Conservation (phyloP, 2,113 vertebrate genomes). For the Nettapus auritus region DNA sequence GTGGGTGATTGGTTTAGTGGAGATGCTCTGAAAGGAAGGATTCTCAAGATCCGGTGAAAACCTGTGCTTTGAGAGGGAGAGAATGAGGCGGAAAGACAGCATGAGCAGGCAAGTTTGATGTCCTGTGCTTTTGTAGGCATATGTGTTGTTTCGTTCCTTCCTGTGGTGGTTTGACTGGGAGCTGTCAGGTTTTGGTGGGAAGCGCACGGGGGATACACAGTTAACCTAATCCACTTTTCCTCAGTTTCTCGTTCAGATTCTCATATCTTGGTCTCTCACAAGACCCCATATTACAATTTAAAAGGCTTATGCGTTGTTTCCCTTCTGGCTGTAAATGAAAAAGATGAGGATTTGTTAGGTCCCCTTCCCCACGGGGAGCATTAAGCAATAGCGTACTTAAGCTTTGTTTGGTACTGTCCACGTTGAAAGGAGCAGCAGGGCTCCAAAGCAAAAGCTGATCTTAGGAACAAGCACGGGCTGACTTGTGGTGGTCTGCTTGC, state of each 20-base stretch:
- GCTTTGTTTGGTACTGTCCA: not conserved
- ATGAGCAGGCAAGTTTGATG: not conserved
- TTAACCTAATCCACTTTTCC: not conserved
- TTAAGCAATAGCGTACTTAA: not conserved
- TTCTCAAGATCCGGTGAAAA: not conserved
- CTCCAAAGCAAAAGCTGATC: not conserved
- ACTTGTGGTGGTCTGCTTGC: not conserved
- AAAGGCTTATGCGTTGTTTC: not conserved
- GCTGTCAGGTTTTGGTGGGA: not conserved
- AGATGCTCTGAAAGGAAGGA: not conserved
- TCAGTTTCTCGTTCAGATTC: not conserved
- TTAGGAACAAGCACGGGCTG: not conserved
- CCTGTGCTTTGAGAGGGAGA: not conserved
- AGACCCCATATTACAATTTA: not conserved
- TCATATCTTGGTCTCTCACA: not conserved
- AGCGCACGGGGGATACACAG: not conserved
- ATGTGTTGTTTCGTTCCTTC: not conserved
- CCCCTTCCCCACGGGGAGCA: fast-evolving
- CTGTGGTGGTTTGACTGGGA: not conserved
- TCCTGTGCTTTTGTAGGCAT: not conserved
- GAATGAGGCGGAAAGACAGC: not conserved
- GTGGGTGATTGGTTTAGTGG: not conserved
- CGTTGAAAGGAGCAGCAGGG: not conserved
- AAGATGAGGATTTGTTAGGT: not conserved
- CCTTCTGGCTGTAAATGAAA: not conserved